A percentile compares a stretch with the other conserved stretches of the same genome.
Conservation (phyloP, 1,140 invertebrate species). For the Acromyrmex heyeri region DNA sequence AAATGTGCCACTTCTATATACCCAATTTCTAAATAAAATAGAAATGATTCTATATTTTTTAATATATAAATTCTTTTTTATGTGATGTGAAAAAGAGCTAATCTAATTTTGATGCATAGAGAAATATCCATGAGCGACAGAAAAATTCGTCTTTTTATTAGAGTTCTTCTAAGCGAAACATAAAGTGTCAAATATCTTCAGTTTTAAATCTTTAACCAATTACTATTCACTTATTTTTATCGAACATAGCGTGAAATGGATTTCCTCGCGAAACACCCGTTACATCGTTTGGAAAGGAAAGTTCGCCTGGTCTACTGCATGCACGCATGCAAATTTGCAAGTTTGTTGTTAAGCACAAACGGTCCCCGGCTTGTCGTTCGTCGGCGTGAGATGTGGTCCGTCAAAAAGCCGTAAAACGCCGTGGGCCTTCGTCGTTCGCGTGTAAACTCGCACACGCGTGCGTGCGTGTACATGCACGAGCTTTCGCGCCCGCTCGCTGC, state of each 20-base stretch:
- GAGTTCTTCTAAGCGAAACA: background rate
- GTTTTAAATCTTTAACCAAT: background rate
- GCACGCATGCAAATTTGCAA: slow-evolving; percentile 82
- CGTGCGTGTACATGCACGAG: slow-evolving; percentile 7
- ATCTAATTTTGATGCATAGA: background rate
- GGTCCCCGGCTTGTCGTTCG: slow-evolving; percentile 72
- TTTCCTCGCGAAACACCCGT: slow-evolving; percentile 68
- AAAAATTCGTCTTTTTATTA: background rate
- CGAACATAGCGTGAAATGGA: background rate
- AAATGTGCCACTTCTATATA: background rate
- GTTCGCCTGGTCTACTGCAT: slow-evolving; percentile 24
- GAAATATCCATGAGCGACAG: background rate
- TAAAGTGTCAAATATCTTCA: background rate
- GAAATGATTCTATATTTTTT: too few species aligned
- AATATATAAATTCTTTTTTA: background rate
- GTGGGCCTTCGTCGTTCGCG: slow-evolving; percentile 75
- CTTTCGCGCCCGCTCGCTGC: slow-evolving; percentile 53
- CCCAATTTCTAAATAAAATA: background rate
- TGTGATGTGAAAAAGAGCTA: too few species aligned
- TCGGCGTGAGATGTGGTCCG: slow-evolving; percentile 84
- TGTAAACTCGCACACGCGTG: background rate
- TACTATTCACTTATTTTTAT: background rate
- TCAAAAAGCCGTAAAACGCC: slow-evolving; percentile 84
- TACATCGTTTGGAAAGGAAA: slow-evolving; percentile 39
- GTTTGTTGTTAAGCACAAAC: slow-evolving; percentile 78